Evolutionary conservation across 1,140 invertebrate genomes (phyloP).

Genomic region (Drosophila micromelanica): DNA sequence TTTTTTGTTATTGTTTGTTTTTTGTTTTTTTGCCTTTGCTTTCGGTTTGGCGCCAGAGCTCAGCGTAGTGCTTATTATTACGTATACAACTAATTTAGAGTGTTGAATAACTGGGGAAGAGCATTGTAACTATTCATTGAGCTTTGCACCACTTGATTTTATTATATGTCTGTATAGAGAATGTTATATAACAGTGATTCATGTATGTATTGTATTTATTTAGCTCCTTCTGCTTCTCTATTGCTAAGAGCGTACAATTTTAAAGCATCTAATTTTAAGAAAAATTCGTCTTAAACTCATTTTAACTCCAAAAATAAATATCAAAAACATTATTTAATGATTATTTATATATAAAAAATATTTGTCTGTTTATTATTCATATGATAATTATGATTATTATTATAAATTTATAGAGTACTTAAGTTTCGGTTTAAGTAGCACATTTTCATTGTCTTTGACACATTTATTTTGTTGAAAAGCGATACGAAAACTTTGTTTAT

Average conservation of each 20-base stretch:
- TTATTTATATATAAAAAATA: no score
- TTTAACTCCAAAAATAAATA: no score
- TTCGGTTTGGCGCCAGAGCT: constrained; percentile 6
- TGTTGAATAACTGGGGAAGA: not conserved
- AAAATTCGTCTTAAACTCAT: no score
- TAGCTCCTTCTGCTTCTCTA: no score
- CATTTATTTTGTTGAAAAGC: constrained; percentile 18
- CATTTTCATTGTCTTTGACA: constrained; percentile 22
- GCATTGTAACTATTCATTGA: constrained; percentile 2
- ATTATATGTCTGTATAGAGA: not conserved
- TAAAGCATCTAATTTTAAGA: no score
- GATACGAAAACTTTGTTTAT: constrained; percentile 16
- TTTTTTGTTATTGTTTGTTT: no score
- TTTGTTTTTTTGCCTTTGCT: not conserved
- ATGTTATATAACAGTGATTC: not conserved
- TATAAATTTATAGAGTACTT: not conserved
- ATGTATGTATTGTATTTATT: no score
- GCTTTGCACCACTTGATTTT: not conserved
- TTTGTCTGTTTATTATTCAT: no score
- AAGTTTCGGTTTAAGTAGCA: not conserved
- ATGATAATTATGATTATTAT: not conserved
- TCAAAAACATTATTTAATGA: no score
- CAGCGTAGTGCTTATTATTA: constrained; percentile 13
- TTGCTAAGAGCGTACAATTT: not conserved
- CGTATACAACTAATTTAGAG: constrained; percentile 13